A percentile compares a stretch with the other conserved stretches of the same genome.
phyloP scores from a whole-genome alignment of 2,888 invertebrate species.

The Eucera pruinosa region DNA sequence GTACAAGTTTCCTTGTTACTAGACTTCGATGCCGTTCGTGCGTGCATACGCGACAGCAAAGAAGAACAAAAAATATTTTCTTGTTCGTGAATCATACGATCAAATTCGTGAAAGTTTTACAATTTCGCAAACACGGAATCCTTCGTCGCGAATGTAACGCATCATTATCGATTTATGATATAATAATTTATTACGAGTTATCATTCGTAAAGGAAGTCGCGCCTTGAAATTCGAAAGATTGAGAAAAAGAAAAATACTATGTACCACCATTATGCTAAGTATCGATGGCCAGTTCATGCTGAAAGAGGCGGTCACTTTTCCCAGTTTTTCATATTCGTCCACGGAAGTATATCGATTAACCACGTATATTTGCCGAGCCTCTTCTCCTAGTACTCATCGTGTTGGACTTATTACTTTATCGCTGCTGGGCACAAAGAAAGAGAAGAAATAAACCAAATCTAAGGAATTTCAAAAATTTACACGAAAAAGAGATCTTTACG shows the following conservation, averaged over 20 bases:
- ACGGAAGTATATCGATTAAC: constrained; percentile 44
- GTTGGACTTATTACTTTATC: constrained; percentile 49
- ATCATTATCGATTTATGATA: constrained; percentile 63
- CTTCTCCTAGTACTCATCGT: constrained; percentile 51
- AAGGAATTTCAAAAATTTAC: constrained; percentile 43
- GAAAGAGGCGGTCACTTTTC: constrained; percentile 71
- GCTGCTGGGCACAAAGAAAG: constrained; percentile 60
- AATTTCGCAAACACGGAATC: constrained; percentile 63
- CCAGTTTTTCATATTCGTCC: constrained; percentile 50
- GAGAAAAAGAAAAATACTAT: constrained; percentile 69
- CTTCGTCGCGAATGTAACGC: constrained; percentile 63
- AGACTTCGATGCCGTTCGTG: constrained; percentile 58
- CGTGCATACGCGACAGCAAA: constrained; percentile 47
- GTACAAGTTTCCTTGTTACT: constrained; percentile 75
- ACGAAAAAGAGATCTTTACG: constrained; percentile 46
- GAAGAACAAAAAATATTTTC: constrained; percentile 35
- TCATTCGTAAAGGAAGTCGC: constrained; percentile 60
- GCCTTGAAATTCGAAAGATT: constrained; percentile 53
- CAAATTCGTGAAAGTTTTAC: constrained; percentile 61
- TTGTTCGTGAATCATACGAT: constrained; percentile 45
- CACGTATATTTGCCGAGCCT: constrained; percentile 39
- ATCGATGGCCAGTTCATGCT: constrained; percentile 65
- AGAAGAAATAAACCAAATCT: constrained; percentile 58
- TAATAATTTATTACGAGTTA: constrained; percentile 69
- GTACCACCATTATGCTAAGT: constrained; percentile 69